phyloP scores from a whole-genome alignment of 2,888 invertebrate species.

The Agriopis marginaria region DNA sequence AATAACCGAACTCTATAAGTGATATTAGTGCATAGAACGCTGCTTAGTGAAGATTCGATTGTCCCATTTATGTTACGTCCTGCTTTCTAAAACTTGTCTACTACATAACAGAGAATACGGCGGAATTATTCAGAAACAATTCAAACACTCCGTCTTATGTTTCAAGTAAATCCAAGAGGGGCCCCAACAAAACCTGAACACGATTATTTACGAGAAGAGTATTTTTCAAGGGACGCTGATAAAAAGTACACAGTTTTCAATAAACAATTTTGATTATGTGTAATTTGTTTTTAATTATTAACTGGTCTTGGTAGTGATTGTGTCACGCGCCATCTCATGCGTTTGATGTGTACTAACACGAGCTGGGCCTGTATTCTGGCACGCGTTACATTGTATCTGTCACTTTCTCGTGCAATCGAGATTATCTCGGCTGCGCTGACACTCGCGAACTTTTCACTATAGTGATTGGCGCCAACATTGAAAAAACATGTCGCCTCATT shows the following conservation, averaged over 20 bases:
- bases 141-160: constrained; percentile 69
- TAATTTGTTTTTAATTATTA: constrained; percentile 65
- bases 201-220: constrained; percentile 63
- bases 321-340: constrained; percentile 76
- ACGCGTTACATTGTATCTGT: not conserved
- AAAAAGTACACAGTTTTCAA: constrained; percentile 60
- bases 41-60: not conserved
- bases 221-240: constrained; percentile 65
- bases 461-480: no score
- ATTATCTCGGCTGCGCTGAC: no score
- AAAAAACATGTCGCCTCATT: no score
- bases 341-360: constrained; percentile 80
- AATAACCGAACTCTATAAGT: constrained; percentile 21
- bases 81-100: constrained; percentile 24
- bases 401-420: not conserved
- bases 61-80: constrained; percentile 25
- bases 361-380: constrained; percentile 43
- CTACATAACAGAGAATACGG: constrained; percentile 24
- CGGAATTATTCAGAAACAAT: constrained; percentile 46
- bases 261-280: constrained; percentile 68
- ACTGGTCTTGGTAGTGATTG: constrained; percentile 81
- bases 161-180: constrained; percentile 82
- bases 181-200: constrained; percentile 76
- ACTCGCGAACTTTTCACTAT: no score
- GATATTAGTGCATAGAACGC: constrained; percentile 9